A percentile compares a stretch with the other conserved stretches of the same genome.
These are phyloP conservation scores for Achatina immaculata DNA, from an alignment of 1,140 invertebrate genomes.

Conservation along the genomic window DNA sequence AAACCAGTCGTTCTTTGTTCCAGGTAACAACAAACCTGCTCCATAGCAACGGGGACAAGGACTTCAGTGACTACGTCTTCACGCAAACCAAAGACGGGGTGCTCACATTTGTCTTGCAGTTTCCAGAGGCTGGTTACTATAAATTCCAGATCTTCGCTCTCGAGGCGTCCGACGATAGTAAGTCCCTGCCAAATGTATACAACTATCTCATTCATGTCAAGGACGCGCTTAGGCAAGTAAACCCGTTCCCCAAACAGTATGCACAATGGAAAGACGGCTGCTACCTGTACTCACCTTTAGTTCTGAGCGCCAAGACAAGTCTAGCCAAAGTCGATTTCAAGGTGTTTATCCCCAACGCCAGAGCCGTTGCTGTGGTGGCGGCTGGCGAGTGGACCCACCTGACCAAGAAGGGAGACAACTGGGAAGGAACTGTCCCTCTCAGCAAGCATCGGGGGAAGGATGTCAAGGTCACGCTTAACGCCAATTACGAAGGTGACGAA, in stretches of 20 bases:
- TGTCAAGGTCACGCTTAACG: constrained; percentile 62
- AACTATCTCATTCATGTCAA: constrained; percentile 64
- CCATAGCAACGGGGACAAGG: constrained; percentile 24
- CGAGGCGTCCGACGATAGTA: constrained; percentile 56
- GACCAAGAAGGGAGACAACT: constrained; percentile 54
- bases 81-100: constrained; percentile 51
- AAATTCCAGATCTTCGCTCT: constrained; percentile 68
- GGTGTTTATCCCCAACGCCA: constrained; percentile 61
- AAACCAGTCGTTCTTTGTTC: no score
- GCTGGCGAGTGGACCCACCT: constrained; percentile 68
- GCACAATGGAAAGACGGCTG: constrained; percentile 70
- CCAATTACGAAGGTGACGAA: constrained; percentile 57
- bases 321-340: constrained; percentile 53
- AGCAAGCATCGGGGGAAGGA: constrained; percentile 56
- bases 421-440: constrained; percentile 56
- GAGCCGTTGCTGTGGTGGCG: constrained; percentile 61
- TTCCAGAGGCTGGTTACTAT: constrained; percentile 62
- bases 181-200: constrained; percentile 66
- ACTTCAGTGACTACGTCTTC: constrained; percentile 53
- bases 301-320: constrained; percentile 49
- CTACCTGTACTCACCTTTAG: constrained; percentile 62
- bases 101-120: constrained; percentile 51
- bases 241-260: constrained; percentile 68
- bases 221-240: constrained; percentile 45
- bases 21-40: constrained; percentile 34